A percentile compares a stretch with the other conserved stretches of the same genome.
Evolutionary conservation across 2,113 vertebrate species (phyloP).

Genomic region (human (Homo sapiens)): GRCh38 chr2:78475501-78476000

Average conservation of each 20-base stretch:
- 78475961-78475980: neutral
- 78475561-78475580: neutral
- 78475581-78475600: neutral
- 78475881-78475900: neutral
- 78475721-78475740: neutral
- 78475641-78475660: neutral
- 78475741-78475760: neutral
- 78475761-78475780: neutral
- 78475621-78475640: neutral
- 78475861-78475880: neutral
- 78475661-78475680: neutral
- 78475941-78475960: neutral
- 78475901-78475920: neutral
- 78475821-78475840: neutral
- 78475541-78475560: neutral
- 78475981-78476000: neutral
- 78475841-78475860: neutral
- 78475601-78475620: neutral
- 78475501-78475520: neutral
- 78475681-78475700: neutral
- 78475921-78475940: neutral
- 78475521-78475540: neutral
- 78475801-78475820: too few relatives aligned
- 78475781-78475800: neutral
- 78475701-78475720: neutral